These are phyloP conservation scores for Dromaius novaehollandiae DNA, from an alignment of 2,113 vertebrate species.

Conservation along the genomic window DNA sequence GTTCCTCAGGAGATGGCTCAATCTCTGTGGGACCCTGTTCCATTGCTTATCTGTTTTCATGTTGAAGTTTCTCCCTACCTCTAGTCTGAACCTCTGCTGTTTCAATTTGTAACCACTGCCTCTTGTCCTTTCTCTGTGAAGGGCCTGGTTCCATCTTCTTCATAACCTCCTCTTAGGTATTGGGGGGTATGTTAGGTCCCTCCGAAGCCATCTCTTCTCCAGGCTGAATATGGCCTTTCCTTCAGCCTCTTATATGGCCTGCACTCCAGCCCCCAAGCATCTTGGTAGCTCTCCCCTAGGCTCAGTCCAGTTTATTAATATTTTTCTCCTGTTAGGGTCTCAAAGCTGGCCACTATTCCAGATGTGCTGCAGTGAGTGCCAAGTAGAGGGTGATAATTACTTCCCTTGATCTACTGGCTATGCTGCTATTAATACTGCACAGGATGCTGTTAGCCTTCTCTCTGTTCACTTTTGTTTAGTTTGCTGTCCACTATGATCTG, in stretches of 20 bases:
- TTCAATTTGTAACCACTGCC: background rate
- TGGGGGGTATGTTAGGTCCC: background rate
- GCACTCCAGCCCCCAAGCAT: accelerated
- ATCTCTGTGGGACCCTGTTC: background rate
- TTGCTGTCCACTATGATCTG: background rate
- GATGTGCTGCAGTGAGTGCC: background rate
- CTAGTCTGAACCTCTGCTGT: background rate
- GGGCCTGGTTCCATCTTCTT: background rate
- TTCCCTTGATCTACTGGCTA: background rate
- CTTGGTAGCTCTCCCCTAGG: background rate
- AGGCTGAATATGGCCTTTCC: background rate
- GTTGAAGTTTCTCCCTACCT: background rate
- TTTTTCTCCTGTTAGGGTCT: background rate
- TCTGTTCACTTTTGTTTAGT: background rate
- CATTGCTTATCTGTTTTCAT: background rate
- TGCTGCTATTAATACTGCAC: background rate
- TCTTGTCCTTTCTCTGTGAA: background rate
- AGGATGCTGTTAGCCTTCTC: background rate
- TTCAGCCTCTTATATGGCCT: background rate
- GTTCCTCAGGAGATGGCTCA: background rate
- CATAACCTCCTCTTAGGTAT: background rate
- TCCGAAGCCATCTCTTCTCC: background rate
- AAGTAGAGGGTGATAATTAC: background rate
- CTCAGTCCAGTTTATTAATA: background rate
- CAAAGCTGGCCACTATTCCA: background rate